These are phyloP conservation scores for Drosophila meridiana DNA, from an alignment of 2,888 invertebrate genomes.

Conservation along the genomic window DNA sequence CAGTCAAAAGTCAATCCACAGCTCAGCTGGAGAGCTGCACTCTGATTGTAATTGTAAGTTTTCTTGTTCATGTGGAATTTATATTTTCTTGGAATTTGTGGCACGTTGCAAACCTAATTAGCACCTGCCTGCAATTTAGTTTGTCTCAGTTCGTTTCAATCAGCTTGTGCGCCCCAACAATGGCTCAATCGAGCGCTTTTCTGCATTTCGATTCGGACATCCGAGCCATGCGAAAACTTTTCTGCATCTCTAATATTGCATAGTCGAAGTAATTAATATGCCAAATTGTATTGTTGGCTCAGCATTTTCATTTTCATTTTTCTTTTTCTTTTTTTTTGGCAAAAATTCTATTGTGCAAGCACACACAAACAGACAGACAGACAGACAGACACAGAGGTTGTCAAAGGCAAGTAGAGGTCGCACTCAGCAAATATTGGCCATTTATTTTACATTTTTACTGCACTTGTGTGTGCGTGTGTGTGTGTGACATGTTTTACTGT, in stretches of 20 bases:
- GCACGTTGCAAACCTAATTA: conserved; percentile 13
- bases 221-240: conserved; percentile 1
- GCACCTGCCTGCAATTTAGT: conserved; percentile 4
- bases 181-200: conserved; percentile 1
- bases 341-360: not conserved
- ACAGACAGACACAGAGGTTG: not conserved
- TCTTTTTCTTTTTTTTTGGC: not conserved
- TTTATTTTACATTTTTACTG: not conserved
- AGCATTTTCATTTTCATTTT: not conserved
- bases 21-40: not conserved
- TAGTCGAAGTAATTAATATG: conserved; percentile 6
- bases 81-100: conserved; percentile 2
- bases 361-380: not conserved
- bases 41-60: not conserved
- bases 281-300: conserved; percentile 1
- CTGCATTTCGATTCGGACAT: not conserved
- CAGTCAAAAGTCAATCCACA: not conserved
- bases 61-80: not conserved
- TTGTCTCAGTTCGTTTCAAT: conserved; percentile 7
- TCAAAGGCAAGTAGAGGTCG: not conserved
- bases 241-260: conserved; percentile 2
- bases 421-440: conserved; percentile 5
- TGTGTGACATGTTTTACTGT: conserved; percentile 6
- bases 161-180: not conserved
- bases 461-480: not conserved